Percentiles rank a stretch among this genome's conserved stretches.
Conservation (phyloP, 2,113 vertebrate genomes). For the Ivindomyrus marchei region DNA sequence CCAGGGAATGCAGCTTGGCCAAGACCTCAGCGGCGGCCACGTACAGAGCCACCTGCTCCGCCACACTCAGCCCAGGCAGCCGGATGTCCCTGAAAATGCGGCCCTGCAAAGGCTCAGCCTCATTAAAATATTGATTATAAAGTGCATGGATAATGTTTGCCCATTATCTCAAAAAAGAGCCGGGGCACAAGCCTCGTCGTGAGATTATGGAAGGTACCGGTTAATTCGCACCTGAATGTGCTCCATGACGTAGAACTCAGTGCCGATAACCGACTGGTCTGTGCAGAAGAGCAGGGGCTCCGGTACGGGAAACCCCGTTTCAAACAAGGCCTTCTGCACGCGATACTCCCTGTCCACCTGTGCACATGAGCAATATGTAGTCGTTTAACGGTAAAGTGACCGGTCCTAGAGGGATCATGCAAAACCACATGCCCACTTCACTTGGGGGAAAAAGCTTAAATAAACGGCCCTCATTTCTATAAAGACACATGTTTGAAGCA, state of each 20-base stretch:
- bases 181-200: rapidly evolving
- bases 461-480: not conserved
- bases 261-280: slow-evolving; percentile 74
- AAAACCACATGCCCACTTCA: not conserved
- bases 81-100: slow-evolving; percentile 76
- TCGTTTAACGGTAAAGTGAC: not conserved
- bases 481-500: not conserved
- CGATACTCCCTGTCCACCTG: slow-evolving; percentile 82
- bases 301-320: slow-evolving; percentile 79
- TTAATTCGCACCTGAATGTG: slow-evolving; percentile 68
- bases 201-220: not conserved
- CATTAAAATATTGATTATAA: not conserved
- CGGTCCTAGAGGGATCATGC: not conserved
- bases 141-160: not conserved
- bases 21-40: slow-evolving; percentile 72
- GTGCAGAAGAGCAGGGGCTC: slow-evolving; percentile 73
- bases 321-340: slow-evolving; percentile 78
- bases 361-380: not conserved
- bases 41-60: slow-evolving; percentile 77
- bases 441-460: not conserved
- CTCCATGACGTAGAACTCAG: slow-evolving; percentile 90
- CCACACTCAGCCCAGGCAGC: slow-evolving; percentile 63
- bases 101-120: slow-evolving; percentile 57
- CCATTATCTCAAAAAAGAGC: not conserved
- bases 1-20: slow-evolving; percentile 73